Percentiles rank a stretch among this genome's conserved stretches.
Evolutionary conservation across 1,140 invertebrate species (phyloP).

Genomic region (Drosophila parabipectinata): DNA sequence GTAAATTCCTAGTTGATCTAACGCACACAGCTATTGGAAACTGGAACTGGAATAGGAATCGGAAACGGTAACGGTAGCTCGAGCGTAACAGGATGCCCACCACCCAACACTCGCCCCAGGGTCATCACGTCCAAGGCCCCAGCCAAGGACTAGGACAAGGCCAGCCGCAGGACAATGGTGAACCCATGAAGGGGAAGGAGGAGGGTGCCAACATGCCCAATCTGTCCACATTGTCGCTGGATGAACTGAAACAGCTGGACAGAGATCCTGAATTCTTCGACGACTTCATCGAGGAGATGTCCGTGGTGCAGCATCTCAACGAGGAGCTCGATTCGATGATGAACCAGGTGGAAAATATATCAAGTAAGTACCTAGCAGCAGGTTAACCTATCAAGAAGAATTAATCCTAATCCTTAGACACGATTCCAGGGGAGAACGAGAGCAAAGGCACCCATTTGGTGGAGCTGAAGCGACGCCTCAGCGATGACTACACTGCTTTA

Average conservation of each 20-base stretch:
- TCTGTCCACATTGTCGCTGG: conserved; percentile 87
- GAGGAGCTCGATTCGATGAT: conserved; percentile 89
- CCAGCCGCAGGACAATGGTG: conserved; percentile 39
- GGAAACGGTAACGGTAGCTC: background rate
- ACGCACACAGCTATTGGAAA: conserved; percentile 10
- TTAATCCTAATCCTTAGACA: background rate
- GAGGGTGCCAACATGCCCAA: conserved; percentile 86
- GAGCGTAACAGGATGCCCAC: conserved; percentile 54
- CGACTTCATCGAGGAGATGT: conserved; percentile 89
- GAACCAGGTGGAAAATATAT: conserved; percentile 89
- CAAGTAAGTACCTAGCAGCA: conserved; percentile 84
- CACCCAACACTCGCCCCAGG: conserved; percentile 52
- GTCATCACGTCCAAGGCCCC: conserved; percentile 2
- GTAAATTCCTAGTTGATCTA: conserved; percentile 9
- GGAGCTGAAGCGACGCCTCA: conserved; percentile 86
- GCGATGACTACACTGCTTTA: conserved; percentile 87
- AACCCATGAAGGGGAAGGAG: conserved; percentile 38
- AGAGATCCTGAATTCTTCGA: conserved; percentile 88
- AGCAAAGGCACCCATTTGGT: conserved; percentile 88
- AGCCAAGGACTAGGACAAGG: conserved; percentile 14
- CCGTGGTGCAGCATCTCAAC: conserved; percentile 88
- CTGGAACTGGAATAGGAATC: conserved; percentile 1
- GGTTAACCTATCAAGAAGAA: background rate
- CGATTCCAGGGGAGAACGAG: conserved; percentile 87
- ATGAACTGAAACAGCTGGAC: conserved; percentile 89